A percentile compares a stretch with the other conserved stretches of the same genome.
Evolutionary conservation across 2,113 vertebrate species (phyloP).

Genomic region (Phyllopteryx taeniolatus): DNA sequence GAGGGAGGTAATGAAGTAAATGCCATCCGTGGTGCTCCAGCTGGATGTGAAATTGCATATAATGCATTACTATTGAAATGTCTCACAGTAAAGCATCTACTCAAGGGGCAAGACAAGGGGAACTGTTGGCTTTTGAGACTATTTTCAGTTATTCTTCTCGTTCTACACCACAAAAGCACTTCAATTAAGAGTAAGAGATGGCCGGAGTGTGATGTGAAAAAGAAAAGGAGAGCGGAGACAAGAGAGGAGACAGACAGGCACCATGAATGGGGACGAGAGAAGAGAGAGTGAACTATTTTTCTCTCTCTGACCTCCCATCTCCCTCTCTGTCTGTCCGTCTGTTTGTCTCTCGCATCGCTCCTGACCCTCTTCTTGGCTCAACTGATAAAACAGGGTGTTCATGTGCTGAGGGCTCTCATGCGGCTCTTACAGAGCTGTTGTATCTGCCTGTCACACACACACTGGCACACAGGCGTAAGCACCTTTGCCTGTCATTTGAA

Average conservation of each 20-base stretch:
- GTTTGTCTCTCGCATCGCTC: conserved; percentile 69
- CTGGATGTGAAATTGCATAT: conserved; percentile 6
- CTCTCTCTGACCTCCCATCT: conserved; percentile 52
- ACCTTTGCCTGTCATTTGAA: conserved; percentile 2
- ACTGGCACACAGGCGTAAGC: conserved; percentile 60
- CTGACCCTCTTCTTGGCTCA: conserved; percentile 96
- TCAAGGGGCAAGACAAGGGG: conserved; percentile 62
- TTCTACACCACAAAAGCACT: conserved; percentile 97
- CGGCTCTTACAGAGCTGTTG: conserved; percentile 92
- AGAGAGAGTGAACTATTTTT: conserved; percentile 52
- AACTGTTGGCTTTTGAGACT: conserved; percentile 83
- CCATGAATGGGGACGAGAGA: conserved; percentile 45
- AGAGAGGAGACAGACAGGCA: conserved; percentile 32
- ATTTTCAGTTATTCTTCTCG: conserved; percentile 87
- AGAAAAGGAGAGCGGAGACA: conserved; percentile 36
- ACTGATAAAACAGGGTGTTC: conserved; percentile 87
- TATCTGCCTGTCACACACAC: conserved; percentile 85
- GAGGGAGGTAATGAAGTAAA: not conserved
- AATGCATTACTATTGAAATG: conserved; percentile 52
- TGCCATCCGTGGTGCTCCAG: conserved; percentile 3
- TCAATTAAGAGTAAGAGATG: conserved; percentile 81
- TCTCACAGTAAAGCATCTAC: conserved; percentile 58
- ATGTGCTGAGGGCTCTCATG: conserved; percentile 68
- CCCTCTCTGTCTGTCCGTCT: conserved; percentile 46
- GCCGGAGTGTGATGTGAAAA: conserved; percentile 20